Evolutionary conservation across 2,888 invertebrate genomes (phyloP).

Genomic region (Lathronympha strigana): DNA sequence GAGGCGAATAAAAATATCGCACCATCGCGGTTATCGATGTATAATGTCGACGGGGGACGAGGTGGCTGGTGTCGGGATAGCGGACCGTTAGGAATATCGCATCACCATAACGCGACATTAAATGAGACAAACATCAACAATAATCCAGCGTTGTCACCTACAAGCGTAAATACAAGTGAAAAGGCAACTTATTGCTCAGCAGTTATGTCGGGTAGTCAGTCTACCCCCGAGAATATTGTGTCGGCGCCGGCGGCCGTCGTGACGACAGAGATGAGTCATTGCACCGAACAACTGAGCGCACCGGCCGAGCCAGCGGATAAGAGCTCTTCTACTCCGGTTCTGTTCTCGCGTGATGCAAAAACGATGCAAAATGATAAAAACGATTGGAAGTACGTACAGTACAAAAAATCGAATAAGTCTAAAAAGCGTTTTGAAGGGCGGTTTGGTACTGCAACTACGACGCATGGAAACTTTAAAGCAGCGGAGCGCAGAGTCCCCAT

Average conservation of each 20-base stretch:
- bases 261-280: slow-evolving; percentile 6
- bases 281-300: slow-evolving; percentile 4
- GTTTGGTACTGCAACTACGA: slow-evolving; percentile 8
- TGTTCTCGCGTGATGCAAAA: not conserved
- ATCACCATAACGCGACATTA: not conserved
- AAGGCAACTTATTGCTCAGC: no score
- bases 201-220: no score
- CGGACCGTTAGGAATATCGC: slow-evolving; percentile 35
- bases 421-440: not conserved
- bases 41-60: not conserved
- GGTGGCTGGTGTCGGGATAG: slow-evolving; percentile 19
- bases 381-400: not conserved
- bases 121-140: not conserved
- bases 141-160: no score
- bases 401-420: no score
- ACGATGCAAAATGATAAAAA: not conserved
- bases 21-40: slow-evolving; percentile 1
- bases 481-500: no score
- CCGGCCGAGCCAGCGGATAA: slow-evolving; percentile 2
- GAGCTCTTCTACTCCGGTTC: not conserved
- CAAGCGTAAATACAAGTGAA: no score
- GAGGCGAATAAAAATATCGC: not conserved
- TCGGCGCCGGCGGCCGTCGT: not conserved
- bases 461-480: not conserved
- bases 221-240: not conserved